Conservation (phyloP, 2,888 invertebrate genomes). For the Hybos culiciformis region DNA sequence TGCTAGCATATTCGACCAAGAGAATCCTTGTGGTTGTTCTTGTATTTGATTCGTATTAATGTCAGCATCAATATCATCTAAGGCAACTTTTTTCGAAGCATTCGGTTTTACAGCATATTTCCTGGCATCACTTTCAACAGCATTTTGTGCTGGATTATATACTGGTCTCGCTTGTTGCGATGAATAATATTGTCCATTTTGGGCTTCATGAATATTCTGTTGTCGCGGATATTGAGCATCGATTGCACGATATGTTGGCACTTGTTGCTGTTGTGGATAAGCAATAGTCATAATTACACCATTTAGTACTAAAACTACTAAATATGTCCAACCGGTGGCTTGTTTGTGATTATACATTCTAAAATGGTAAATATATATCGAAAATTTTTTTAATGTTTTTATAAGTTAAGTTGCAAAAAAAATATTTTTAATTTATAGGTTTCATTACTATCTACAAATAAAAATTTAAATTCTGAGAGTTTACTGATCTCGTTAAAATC, state of each 20-base stretch:
- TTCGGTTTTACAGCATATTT: conserved; percentile 85
- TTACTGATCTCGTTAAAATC: too few relatives aligned
- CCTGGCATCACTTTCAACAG: conserved; percentile 40
- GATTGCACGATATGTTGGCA: conserved; percentile 7
- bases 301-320: conserved; percentile 54
- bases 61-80: conserved; percentile 71
- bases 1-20: conserved; percentile 77
- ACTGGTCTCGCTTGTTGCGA: conserved; percentile 23
- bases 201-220: conserved; percentile 25
- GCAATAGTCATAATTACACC: conserved; percentile 52
- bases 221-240: too few relatives aligned
- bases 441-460: too few relatives aligned
- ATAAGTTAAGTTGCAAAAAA: too few relatives aligned
- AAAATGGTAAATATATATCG: too few relatives aligned
- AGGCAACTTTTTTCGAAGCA: conserved; percentile 71
- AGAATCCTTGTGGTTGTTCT: conserved; percentile 51
- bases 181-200: conserved; percentile 18
- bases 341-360: conserved; percentile 52
- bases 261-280: conserved; percentile 40
- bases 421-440: too few relatives aligned
- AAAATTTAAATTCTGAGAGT: too few relatives aligned
- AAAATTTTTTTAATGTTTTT: too few relatives aligned
- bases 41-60: conserved; percentile 67
- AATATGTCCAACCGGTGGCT: conserved; percentile 51
- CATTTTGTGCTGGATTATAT: conserved; percentile 22